Base-by-base conservation (phyloP, 2,888 invertebrate species). In the Drosophila monieri region DNA sequence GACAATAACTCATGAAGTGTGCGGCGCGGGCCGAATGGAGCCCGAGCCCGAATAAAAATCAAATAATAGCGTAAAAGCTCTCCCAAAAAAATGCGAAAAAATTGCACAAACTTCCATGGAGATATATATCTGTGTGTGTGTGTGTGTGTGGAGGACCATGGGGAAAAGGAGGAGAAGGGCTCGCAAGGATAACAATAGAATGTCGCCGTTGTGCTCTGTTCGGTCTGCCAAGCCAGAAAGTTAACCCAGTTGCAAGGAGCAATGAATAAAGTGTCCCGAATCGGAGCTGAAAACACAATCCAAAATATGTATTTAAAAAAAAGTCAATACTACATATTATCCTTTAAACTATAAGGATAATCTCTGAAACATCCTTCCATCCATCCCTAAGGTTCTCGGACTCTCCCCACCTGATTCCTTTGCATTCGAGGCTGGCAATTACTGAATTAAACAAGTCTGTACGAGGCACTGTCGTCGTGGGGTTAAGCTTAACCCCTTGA, bases 11-110 rank as follows among this genome's bases (percentile, higher is more conserved):
- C 73, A 71, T 60, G 71, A 67, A 71, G 67, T 59, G 15, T 39
- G 71, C 70, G 69, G 58, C 55, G 35, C 32, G 27, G 27, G 43
- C 32, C 32, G 12, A 14, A 8, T 39, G 43, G 69, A 71, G 64
- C 64, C 85, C 88, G 69, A 71, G 64, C 64, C 85, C 88, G 64
- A 69, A 81, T 81, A 81, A 81, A 81, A 88, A 88, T 81, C 88
- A 81, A 88, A 81, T 88, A 81, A 81, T 85, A 73, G 74, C 65
- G 77, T 59, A 73, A 65, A 65, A 55, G 48, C 44, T 51, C 25
- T 59, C 37, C 61, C 59, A 30, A 15, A 23, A 52, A 32, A 39
- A 35, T 35, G 12, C 35, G n/a, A 25, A 32, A 57, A 48, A 54
- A 46, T 9, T 14, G 30, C 14, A 77, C n/a, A 37, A 9, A 18